Evolutionary conservation across 2,888 invertebrate genomes (phyloP), one percentile per base, ranked within the genome.

Genomic region (Phalera bucephala): DNA sequence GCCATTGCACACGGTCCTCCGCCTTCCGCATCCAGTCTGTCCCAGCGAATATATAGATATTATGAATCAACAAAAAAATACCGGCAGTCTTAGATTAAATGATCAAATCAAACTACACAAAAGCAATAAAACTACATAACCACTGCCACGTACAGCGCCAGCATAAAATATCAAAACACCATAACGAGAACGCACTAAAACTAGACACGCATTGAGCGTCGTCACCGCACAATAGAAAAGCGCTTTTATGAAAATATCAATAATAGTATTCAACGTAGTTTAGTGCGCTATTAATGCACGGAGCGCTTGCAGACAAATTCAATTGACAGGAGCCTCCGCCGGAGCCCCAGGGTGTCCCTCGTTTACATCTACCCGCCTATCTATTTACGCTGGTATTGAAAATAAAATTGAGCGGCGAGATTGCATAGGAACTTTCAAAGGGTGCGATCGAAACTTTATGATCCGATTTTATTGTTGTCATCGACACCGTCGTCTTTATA

Each of bases 241-340:
- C 51, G 71, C 67, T 73, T 79, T 77, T 80, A 82, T 81, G 77
- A 79, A 80, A 77, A 81, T 79, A 79, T 78, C 76, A 80, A 78
- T 83, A 77, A 81, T 80, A 77, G 72, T 75, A 74, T 72, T 75
- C 64, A 77, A 79, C 66, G 68, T 75, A 82, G 80, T 85, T 86
- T 85, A 86, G 78, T 79, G 66, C 68, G 79, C 80, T 79, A 80
- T 87, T 86, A 86, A 84, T 79, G 72, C 70, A 68, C 68, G 73
- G 71, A 70, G 80, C 80, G 84, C 80, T 83, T 75, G 86, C 84
- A 86, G 88, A 89, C 88, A 86, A 89, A 89, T 85, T 88, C 85
- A 88, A 88, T 88, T 87, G 85, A 77, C 81, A 78, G 71, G 64
- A 82, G 80, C 80, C 79, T 78, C 80, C 80, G 64, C 57, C 64